Percentiles rank a stretch among this genome's conserved stretches.
phyloP scores from a whole-genome alignment of 2,113 vertebrate species.

The Oostethus manadensis region DNA sequence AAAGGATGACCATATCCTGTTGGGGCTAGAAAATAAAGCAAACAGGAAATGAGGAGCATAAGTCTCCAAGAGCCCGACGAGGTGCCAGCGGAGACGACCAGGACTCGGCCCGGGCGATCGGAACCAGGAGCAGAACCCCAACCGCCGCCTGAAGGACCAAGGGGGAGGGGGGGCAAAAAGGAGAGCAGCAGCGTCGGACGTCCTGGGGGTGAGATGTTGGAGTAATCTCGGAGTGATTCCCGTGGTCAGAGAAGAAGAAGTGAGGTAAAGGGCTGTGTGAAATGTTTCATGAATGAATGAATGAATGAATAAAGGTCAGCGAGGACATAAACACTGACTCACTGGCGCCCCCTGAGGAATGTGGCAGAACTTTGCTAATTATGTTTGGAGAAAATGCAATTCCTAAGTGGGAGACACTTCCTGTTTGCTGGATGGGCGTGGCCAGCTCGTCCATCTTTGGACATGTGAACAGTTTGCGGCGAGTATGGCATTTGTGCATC shows the following conservation, averaged over 20 bases:
- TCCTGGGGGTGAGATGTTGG: constrained; percentile 12
- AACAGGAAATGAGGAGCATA: constrained; percentile 59
- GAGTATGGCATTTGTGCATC: no score
- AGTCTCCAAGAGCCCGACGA: constrained; percentile 17
- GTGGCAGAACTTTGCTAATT: no score
- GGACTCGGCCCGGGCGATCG: not conserved
- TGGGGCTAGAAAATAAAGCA: constrained; percentile 59
- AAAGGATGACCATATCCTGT: constrained; percentile 61
- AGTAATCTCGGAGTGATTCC: constrained; percentile 5
- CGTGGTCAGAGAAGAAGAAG: not conserved
- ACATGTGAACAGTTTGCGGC: no score
- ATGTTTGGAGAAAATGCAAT: no score
- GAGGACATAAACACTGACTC: no score
- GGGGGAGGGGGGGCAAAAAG: no score
- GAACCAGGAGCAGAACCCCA: not conserved
- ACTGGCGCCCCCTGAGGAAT: no score
- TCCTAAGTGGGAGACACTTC: no score
- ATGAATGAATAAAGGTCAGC: not conserved
- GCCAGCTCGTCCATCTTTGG: no score
- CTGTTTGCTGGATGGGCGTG: no score
- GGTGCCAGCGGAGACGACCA: constrained; percentile 2
- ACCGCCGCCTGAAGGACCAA: not conserved
- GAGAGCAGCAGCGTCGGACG: no score
- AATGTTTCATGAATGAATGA: not conserved
- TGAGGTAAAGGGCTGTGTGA: constrained; percentile 32